Evolutionary conservation across 2,113 vertebrate species (phyloP), one percentile per base, ranked within the genome.

Genomic region (Salminus brasiliensis): DNA sequence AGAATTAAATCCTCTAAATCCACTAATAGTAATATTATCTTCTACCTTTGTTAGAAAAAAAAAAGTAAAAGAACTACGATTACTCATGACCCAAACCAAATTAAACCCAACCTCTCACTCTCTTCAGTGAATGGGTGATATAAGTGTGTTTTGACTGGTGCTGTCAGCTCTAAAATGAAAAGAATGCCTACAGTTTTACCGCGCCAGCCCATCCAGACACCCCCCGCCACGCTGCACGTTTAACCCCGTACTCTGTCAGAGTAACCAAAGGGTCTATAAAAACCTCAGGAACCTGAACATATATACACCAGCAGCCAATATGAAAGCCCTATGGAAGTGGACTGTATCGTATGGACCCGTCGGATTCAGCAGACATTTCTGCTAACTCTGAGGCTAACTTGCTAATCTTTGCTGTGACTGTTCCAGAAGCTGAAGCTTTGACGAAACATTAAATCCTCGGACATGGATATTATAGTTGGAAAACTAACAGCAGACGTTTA

Each of bases 161-260:
- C 67, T 76, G 78, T 80, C 82, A 80, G 78, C 55, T 77, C 60
- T 49, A 67, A 76, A 84, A 75, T 76, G 78, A 84, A 80, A 53
- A 74, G 55, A 62, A 77, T 39, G 70, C 68, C 67, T 43, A 55
- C 32, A 36, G 73, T 52, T 81, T 73, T 77, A 76, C 34, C 29
- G 32, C 55, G 36, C 53, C 4, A 66, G 34, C 43, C 52, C 21
- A 45, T 76, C 77, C 78, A 85, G 84, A 83, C 74, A 66, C 84
- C 84, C 72, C 80, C 80, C 34, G 62, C 83, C 63, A 79, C 25
- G 43, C 2, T 80, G 77, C 66, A 77, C 77, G 76, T 82, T 85
- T 83, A 82, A 82, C 84, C 76, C 53, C 65, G 23, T 66, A 32
- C 11, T 39, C 75, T 77, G 75, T 72, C 74, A 78, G 30, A 77